These are phyloP conservation scores for Peromyscus aztecus DNA, from an alignment of 2,797 vertebrate genomes.

Conservation along the genomic window DNA sequence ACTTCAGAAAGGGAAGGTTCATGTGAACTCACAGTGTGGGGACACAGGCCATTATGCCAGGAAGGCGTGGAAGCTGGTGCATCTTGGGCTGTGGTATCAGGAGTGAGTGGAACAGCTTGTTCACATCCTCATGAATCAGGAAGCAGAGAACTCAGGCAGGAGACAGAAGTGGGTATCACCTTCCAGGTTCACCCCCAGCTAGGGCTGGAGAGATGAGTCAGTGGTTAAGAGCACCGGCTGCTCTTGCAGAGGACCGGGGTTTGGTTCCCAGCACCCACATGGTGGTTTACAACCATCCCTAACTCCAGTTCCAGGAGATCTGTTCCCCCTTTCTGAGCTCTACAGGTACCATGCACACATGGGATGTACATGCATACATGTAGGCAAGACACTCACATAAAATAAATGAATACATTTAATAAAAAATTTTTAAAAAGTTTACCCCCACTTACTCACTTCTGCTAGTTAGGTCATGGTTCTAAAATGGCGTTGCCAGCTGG, in stretches of 20 bases:
- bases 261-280: neutral
- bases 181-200: no score
- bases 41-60: no score
- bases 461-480: neutral
- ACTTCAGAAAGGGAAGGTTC: neutral
- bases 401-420: neutral
- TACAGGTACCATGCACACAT: neutral
- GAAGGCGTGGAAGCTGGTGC: neutral
- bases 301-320: neutral
- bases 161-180: neutral
- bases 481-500: neutral
- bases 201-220: neutral
- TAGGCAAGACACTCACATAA: neutral
- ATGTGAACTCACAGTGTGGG: neutral
- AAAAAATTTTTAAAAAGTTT: neutral
- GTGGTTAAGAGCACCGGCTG: neutral
- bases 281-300: neutral
- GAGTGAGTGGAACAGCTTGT: neutral
- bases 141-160: neutral
- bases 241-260: neutral
- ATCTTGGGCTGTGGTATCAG: no score
- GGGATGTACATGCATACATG: neutral
- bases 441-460: no score
- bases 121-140: neutral
- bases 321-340: neutral